Evolutionary conservation across 2,797 vertebrate species (phyloP), one percentile per base, ranked within the genome.

Genomic region (Alectoris magna): DNA sequence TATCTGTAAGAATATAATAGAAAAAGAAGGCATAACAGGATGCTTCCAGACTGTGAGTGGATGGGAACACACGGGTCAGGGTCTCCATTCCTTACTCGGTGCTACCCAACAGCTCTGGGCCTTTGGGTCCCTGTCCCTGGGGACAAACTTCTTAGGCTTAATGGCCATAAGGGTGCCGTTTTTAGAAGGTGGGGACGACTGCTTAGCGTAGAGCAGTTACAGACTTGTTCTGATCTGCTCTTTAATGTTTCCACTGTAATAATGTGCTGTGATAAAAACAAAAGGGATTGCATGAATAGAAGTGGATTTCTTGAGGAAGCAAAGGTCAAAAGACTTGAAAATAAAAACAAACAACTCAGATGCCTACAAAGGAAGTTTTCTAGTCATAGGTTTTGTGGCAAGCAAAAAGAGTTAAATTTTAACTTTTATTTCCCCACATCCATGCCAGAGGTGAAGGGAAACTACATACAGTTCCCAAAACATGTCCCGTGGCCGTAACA

Each of bases 21-120:
- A 94, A 90, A 94, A 68, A 91, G 90, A 80, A 94, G 58, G 51
- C 48, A 4, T 82, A 95, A 93, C 29, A 77, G 79, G n/a, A 53
- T 71, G 90, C 78, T 93, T 84, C 34, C 81, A 92, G 89, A 76
- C 72, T 51, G 64, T 86, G 84, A 79, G 91, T 86, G 68, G 79
- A 74, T 0, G 63, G 72, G 7, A 68, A 26, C 36, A 79, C 17
- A 8, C 4, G 73, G 76, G 69, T 78, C 73, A 63, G 19, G 11
- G n/a, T 88, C 27, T 60, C 16, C 56, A 39, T 70, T 74, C 90
- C 67, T 91, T 23, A 48, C 43, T 68, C 41, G 23, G 29, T 68
- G 77, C 83, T 68, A 83, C 51, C 46, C 53, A 93, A 81, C 51
- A 53, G 53, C 49, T 86, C 36, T 14, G 18, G 38, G 38, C 80